Evolutionary conservation across 2,797 vertebrate genomes (phyloP), one percentile per base, ranked within the genome.

Genomic region (Odontamblyopus rebecca): DNA sequence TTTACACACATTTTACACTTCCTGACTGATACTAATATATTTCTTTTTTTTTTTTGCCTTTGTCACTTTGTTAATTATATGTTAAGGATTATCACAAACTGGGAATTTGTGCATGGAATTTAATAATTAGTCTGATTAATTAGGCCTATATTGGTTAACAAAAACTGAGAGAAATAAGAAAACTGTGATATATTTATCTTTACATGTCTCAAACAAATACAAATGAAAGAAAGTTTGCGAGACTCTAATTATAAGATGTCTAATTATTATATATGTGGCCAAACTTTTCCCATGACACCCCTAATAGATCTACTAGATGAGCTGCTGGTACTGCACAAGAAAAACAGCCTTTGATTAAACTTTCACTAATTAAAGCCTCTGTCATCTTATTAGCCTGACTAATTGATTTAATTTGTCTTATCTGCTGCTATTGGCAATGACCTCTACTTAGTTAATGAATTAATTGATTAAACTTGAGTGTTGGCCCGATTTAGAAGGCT

Each of bases 361-460:
- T 92, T 93, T 85, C 89, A 95, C 95, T 98, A 97, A 98, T 99
- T 98, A 98, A 97, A 96, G 93, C 90, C 92, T 90, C 82, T 89
- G 89, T 93, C 92, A 89, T 94, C 92, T 95, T 96, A 96, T 97
- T 97, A 96, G 94, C 94, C 90, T 67, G n/a, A 80, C 91, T 96
- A 96, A 99, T 98, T 97, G 97, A 98, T 98, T 98, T 95, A 87
- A 96, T 96, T 96, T 95, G 90, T 92, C 88, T 93, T 79, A 76
- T 77, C 82, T 38, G 77, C 77, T 66, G 78, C 89, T 89, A 89
- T 91, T 89, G 91, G 89, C 92, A 88, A 86, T 92, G 86, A 93
- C 91, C 91, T 91, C 91, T 91, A 92, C 90, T 93, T 93, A 93
- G 89, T 93, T 94, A 94, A 94, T 94, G 81, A 94, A 94, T 93